phyloP scores from a whole-genome alignment of 2,888 invertebrate species.

The Trichopria drosophilae region DNA sequence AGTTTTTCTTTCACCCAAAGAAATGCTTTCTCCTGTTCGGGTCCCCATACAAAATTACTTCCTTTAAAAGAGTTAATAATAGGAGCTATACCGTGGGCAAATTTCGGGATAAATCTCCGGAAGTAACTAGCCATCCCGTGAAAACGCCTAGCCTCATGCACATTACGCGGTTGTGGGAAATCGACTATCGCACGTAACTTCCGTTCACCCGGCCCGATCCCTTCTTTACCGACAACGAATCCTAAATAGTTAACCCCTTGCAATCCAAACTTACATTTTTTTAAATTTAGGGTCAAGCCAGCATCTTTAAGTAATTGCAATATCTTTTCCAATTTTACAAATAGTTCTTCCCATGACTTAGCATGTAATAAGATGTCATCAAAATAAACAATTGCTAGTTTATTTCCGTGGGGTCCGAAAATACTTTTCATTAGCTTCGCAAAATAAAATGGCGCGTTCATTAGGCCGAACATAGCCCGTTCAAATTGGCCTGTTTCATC shows the following conservation, averaged over 20 bases:
- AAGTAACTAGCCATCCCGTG: slow-evolving; percentile 44
- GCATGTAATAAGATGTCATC: slow-evolving; percentile 45
- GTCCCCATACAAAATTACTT: slow-evolving; percentile 33
- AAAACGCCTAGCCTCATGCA: slow-evolving; percentile 40
- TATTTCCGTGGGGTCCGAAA: slow-evolving; percentile 32
- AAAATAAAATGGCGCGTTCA: slow-evolving; percentile 44
- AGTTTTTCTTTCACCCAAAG: slow-evolving; percentile 37
- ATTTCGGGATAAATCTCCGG: slow-evolving; percentile 33
- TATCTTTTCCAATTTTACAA: too few species aligned
- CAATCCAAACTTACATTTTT: slow-evolving; percentile 38
- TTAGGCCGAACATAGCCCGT: too few species aligned
- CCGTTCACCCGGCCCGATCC: slow-evolving; percentile 36
- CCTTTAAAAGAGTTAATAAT: slow-evolving; percentile 8
- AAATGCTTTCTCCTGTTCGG: slow-evolving; percentile 41
- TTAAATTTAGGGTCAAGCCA: slow-evolving; percentile 38
- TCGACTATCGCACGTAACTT: slow-evolving; percentile 23
- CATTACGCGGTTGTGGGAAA: slow-evolving; percentile 37
- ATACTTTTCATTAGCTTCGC: slow-evolving; percentile 40
- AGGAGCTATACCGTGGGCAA: neutral
- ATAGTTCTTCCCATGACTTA: slow-evolving; percentile 35
- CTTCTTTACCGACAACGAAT: slow-evolving; percentile 33
- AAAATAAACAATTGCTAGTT: slow-evolving; percentile 39
- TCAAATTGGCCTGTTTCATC: too few species aligned
- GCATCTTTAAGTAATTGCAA: slow-evolving; percentile 13
- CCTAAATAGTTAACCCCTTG: slow-evolving; percentile 38